Base-by-base conservation (phyloP, 2,888 invertebrate genomes). In the Cantharis rustica region DNA sequence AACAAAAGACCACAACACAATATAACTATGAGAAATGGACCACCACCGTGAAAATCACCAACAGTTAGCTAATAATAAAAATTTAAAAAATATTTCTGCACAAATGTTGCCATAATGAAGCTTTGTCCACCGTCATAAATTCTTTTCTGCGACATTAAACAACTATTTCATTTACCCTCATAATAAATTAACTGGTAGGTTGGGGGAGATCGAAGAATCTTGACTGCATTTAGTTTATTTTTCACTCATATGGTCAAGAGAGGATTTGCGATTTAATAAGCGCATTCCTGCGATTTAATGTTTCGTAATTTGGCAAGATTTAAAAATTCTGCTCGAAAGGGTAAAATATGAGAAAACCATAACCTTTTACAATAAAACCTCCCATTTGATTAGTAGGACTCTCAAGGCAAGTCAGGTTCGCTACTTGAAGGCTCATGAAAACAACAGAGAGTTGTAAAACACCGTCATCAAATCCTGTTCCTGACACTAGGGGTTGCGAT, bases 91-190 rank as follows among this genome's bases (percentile, higher is more conserved):
- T 47, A 47, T 47, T 47, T 47, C 47, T 47, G 23, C 20, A 20
- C 64, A 23, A 66, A 66, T 20, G 64, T 66, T 66, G 17, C 47
- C 23, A 66, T 66, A 66, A 66, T 66, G 23, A 66, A 66, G 27
- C 69, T 71, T 76, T 66, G 61, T 31, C 70, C 23, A 64, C 61
- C 61, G 69, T 62, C 75, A 63, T 77, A 79, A 77, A 79, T 79
- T 79, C 79, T 79, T 79, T 79, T 79, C 79, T 77, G 68, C 62
- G 68, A 79, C 79, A 79, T 79, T 79, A 75, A 77, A 75, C 79
- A 79, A 79, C 61, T 79, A 79, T 79, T 74, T 77, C 79, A 77
- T 77, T 77, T 75, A 75, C 73, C 76, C 79, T 61, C 16, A 69
- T 72, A 47, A 73, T 73, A 77, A 77, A 74, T 78, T 73, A 63